Conservation (phyloP, 2,113 vertebrate species). For the Proterorhinus semilunaris region DNA sequence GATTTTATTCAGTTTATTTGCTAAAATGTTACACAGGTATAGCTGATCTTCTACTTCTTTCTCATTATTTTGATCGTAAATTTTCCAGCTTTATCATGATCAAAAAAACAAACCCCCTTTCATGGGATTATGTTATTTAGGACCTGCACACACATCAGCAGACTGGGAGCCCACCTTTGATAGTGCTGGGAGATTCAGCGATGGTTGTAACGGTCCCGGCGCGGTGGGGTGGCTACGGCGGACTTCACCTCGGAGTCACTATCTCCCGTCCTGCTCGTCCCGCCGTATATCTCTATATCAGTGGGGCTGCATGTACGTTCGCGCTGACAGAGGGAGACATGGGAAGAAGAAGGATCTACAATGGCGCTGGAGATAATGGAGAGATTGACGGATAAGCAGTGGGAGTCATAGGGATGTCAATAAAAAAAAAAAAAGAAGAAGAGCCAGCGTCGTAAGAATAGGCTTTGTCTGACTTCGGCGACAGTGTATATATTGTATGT, state of each 20-base stretch:
- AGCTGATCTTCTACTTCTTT: constrained; percentile 72
- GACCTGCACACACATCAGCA: constrained; percentile 29
- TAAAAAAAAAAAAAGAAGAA: constrained; percentile 17
- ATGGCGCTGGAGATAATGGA: constrained; percentile 48
- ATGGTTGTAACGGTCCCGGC: constrained; percentile 66
- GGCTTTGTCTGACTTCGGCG: constrained; percentile 15
- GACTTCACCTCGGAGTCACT: constrained; percentile 63
- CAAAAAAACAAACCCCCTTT: constrained; percentile 31
- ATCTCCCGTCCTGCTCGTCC: constrained; percentile 47
- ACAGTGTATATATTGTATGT: constrained; percentile 26
- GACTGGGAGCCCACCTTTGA: constrained; percentile 60
- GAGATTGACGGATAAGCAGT: constrained; percentile 61
- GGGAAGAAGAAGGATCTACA: constrained; percentile 44
- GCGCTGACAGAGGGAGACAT: constrained; percentile 49
- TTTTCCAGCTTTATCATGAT: constrained; percentile 65
- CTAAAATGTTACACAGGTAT: too few species aligned
- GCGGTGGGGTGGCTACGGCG: constrained; percentile 64
- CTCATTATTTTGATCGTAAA: constrained; percentile 50
- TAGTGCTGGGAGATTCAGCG: constrained; percentile 70
- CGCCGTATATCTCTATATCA: constrained; percentile 65
- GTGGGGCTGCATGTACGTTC: constrained; percentile 44
- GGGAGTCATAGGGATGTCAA: constrained; percentile 51
- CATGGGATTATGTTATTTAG: constrained; percentile 73
- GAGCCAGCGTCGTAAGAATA: constrained; percentile 19
- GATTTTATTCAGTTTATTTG: too few species aligned